Percentiles rank a stretch among this genome's conserved stretches.
These are phyloP conservation scores for Ceratoteleas bidentatus DNA, from an alignment of 1,140 invertebrate genomes.

Conservation along the genomic window DNA sequence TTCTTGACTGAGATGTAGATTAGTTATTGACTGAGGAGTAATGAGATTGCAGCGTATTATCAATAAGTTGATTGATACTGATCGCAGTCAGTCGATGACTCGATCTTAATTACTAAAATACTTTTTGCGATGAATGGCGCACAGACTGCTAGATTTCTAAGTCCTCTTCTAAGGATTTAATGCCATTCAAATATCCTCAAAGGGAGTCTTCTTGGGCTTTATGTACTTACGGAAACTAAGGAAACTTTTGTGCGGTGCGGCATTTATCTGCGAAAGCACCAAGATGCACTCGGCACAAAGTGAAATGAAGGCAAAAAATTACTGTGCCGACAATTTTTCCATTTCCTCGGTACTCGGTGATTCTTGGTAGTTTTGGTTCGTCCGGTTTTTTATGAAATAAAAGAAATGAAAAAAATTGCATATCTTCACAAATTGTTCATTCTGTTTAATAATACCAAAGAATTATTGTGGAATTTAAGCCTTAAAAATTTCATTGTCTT, in stretches of 20 bases:
- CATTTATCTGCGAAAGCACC: conserved; percentile 27
- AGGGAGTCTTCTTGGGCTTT: conserved; percentile 6
- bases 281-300: conserved; percentile 15
- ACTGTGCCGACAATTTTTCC: no score
- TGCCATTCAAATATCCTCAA: conserved; percentile 26
- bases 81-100: not conserved
- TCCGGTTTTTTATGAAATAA: no score
- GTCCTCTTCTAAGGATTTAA: conserved; percentile 21
- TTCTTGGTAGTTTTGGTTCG: no score
- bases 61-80: not conserved
- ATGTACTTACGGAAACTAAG: conserved; percentile 19
- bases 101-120: conserved; percentile 13
- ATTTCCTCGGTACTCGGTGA: no score
- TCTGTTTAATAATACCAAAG: no score
- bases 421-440: no score
- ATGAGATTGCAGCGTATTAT: no score
- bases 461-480: no score
- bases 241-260: conserved; percentile 10
- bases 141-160: conserved; percentile 6
- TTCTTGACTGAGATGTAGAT: no score
- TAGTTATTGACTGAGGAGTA: no score
- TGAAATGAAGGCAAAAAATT: not conserved
- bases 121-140: conserved; percentile 8
- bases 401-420: no score
- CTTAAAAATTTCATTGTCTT: no score